Evolutionary conservation across 2,113 vertebrate genomes (phyloP), one percentile per base, ranked within the genome.

Genomic region (Thymallus thymallus): DNA sequence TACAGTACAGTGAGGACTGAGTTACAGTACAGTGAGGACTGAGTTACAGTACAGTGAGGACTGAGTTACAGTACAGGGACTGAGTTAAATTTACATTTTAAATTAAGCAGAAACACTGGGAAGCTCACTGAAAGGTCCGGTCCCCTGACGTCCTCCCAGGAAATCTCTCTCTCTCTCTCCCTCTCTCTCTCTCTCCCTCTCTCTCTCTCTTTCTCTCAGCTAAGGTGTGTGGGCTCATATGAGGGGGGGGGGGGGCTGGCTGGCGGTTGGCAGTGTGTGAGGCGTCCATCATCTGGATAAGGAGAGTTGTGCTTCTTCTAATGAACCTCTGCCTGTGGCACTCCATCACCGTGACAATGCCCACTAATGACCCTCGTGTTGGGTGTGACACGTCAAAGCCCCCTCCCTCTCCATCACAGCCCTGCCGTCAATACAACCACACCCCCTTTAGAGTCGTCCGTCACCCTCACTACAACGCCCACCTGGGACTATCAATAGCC

Each of bases 301-400:
- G 30, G 14, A 16, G 32, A 18, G 41, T 24, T 1, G n/a, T 26
- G 22, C 22, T 45, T 23, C n/a, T 55, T 41, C 35, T n/a, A 64
- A 68, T 55, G 22, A 41, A 41, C 62, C 45, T 55, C 13, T 26
- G 48, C 48, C 55, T 35, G 26, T 60, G 23, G 55, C 48, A 22
- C 30, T 41, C 67, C 16, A 26, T 69, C 55, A 45, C 55, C 51
- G 67, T 75, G 66, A 61, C 73, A 62, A 10, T 41, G 35, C 56
- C 16, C 29, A 20, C 64, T 68, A 41, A 68, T 68, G 30, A 68
- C 65, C 24, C 24, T 12, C 2, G 9, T 12, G 14, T 61, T 48
- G 24, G 72, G 35, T 30, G 3, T 30, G 48, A 46, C 18, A 12
- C 48, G 65, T n/a, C 12, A 12, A 29, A 48, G 26, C 18, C 24